Evolutionary conservation across 2,113 vertebrate genomes (phyloP), one percentile per base, ranked within the genome.

Genomic region (Actinemys pallida): DNA sequence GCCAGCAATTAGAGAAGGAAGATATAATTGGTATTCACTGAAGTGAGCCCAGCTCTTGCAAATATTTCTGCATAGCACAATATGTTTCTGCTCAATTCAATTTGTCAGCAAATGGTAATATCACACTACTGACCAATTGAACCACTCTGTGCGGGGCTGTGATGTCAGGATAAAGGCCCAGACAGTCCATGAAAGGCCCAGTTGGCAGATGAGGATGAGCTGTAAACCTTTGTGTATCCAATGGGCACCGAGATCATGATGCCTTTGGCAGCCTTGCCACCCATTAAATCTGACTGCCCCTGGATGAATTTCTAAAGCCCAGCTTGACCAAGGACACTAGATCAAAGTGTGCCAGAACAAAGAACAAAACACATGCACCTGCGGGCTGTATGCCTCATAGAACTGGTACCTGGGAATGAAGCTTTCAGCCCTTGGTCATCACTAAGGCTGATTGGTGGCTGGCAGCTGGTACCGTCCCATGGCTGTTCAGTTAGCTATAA

Each of bases 151-250:
- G 59, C 22, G 14, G 17, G 50, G 45, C 27, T 17, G 72, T 57
- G 52, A 20, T 29, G 81, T 81, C 59, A 29, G 59, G 45, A 12
- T 8, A 8, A 35, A n/a, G 75, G 20, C 65, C 69, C 50, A 35
- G 0, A 0, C 69, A n/a, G 52, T 22, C 82, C n/a, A 1, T 7
- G 16, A 57, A n/a, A 29, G 6, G 7, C 27, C 57, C 57, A 6
- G 13, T 17, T 45, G 25, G 82, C 72, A 25, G 24, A 57, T 24
- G 10, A 57, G 56, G 56, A 57, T 57, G 56, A 24, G 24, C 24
- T 9, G 24, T 10, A 57, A 57, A 57, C 69, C 84, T 81, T 50
- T 75, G 75, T 14, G 75, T 78, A 65, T 24, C 62, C 31, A 17
- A 17, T 65, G 16, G 29, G 31, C 20, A 3, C 42, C 27, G 12